These are phyloP conservation scores for Gonatopus flavifemur DNA, from an alignment of 1,140 invertebrate genomes.

Conservation along the genomic window DNA sequence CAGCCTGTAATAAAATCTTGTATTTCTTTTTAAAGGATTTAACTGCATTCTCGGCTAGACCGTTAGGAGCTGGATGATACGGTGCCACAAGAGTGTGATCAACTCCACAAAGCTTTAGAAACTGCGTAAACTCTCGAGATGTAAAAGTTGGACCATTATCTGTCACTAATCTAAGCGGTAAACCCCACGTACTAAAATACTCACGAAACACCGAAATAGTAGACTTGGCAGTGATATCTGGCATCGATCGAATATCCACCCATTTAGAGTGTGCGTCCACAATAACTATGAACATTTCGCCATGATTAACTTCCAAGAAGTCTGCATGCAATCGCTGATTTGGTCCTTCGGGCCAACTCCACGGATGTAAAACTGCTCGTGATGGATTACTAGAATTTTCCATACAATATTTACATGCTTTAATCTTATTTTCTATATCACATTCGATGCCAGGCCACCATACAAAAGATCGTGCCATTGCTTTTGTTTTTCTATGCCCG, in stretches of 20 bases:
- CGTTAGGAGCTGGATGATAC: slow-evolving; percentile 22
- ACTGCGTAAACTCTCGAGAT: slow-evolving; percentile 16
- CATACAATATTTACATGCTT: slow-evolving; percentile 8
- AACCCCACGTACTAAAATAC: slow-evolving; percentile 22
- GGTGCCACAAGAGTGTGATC: slow-evolving; percentile 13
- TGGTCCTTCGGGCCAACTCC: slow-evolving; percentile 32
- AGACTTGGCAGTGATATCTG: not conserved
- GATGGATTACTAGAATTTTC: slow-evolving; percentile 17
- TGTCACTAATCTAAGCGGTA: slow-evolving; percentile 14
- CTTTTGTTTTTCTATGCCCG: slow-evolving; percentile 16
- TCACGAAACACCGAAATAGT: slow-evolving; percentile 22
- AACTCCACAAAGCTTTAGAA: slow-evolving; percentile 4
- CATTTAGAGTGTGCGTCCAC: slow-evolving; percentile 23
- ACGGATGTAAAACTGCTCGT: slow-evolving; percentile 26
- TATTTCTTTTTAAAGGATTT: slow-evolving; percentile 14
- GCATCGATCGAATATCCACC: slow-evolving; percentile 7
- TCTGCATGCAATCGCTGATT: slow-evolving; percentile 37
- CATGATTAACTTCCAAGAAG: slow-evolving; percentile 19
- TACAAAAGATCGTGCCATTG: slow-evolving; percentile 1
- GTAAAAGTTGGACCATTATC: slow-evolving; percentile 23
- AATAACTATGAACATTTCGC: slow-evolving; percentile 14
- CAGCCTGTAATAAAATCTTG: not conserved
- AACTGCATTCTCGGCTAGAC: slow-evolving; percentile 20
- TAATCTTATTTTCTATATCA: slow-evolving; percentile 9
- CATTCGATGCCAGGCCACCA: slow-evolving; percentile 12